Base-by-base conservation (phyloP, 2,113 vertebrate genomes). In the Piliocolobus tephrosceles region DNA sequence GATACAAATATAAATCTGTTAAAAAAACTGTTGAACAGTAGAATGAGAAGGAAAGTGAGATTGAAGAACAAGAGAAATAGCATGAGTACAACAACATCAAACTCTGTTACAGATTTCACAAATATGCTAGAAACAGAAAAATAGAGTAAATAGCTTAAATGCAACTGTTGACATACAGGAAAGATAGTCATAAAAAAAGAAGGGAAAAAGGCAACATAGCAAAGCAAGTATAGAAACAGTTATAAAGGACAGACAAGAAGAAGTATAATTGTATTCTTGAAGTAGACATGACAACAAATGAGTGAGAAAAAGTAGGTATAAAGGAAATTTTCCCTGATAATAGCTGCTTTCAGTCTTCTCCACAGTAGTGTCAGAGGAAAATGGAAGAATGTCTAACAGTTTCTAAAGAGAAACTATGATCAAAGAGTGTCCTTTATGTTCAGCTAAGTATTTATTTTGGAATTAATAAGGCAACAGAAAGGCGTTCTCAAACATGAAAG, bases 381-480 rank as follows among this genome's bases (percentile, higher is more conserved):
- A 13, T 85, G 32, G 12, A 70, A 75, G 6, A 52, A 16, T 13
- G 68, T 76, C 23, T 88, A 50, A 58, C 88, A 47, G 75, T 88
- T 88, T 80, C 23, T 94, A 40, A 88, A 68, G 13, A 12, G 78
- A 4, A 66, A 32, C 2, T 91, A 6, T 95, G 22, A 55, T 80
- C 18, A 81, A 81, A 68, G 10, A 35, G 16, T 76, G 17, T 43
- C 85, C 38, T 32, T 75, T 68, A 68, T 61, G 73, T 66, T 81
- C 27, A 76, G 55, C 10, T 45, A 94, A 94, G 22, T 61, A 55
- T 95, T 75, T 91, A 84, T 88, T 94, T 91, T 96, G 22, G 35
- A 93, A 88, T 73, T 96, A 96, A 90, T 96, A 93, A 85, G 4
- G 17, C 30, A 75, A 61, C 35, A 80, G 47, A 18, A 85, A 83